Conservation (phyloP, 2,797 vertebrate genomes). For the Oreochromis grahami region DNA sequence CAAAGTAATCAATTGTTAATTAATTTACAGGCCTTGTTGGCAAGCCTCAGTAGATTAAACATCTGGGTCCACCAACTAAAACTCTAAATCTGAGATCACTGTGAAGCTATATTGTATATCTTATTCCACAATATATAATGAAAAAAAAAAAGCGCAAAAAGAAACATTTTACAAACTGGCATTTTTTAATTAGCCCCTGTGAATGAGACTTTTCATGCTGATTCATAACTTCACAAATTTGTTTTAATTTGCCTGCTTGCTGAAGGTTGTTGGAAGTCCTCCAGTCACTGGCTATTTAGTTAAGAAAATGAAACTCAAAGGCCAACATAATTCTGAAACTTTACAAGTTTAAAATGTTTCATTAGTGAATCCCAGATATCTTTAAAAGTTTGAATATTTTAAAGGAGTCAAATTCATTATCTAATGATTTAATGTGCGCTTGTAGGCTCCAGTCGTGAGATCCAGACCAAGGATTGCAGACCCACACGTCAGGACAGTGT, state of each 20-base stretch:
- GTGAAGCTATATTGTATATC: background rate
- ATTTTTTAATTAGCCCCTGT: background rate
- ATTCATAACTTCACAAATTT: background rate
- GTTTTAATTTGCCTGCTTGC: background rate
- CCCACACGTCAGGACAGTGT: conserved; percentile 74
- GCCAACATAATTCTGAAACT: background rate
- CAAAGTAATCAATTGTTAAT: conserved; percentile 49
- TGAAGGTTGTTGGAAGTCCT: background rate
- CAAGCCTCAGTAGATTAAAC: conserved; percentile 2
- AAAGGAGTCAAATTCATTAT: background rate
- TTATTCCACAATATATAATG: background rate
- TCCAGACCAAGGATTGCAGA: conserved; percentile 79
- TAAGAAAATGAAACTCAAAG: background rate
- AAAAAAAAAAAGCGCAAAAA: background rate
- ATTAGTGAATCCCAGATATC: background rate
- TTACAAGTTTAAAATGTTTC: background rate
- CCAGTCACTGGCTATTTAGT: background rate
- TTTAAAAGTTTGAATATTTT: background rate
- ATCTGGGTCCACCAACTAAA: background rate
- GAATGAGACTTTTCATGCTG: background rate
- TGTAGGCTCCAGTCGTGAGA: conserved; percentile 37
- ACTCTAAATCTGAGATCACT: background rate
- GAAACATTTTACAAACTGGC: background rate
- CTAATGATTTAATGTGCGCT: background rate
- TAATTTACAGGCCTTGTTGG: conserved; percentile 25